Evolutionary conservation across 2,888 invertebrate genomes (phyloP), one percentile per base, ranked within the genome.

Genomic region (Habrosyne pyritoides): DNA sequence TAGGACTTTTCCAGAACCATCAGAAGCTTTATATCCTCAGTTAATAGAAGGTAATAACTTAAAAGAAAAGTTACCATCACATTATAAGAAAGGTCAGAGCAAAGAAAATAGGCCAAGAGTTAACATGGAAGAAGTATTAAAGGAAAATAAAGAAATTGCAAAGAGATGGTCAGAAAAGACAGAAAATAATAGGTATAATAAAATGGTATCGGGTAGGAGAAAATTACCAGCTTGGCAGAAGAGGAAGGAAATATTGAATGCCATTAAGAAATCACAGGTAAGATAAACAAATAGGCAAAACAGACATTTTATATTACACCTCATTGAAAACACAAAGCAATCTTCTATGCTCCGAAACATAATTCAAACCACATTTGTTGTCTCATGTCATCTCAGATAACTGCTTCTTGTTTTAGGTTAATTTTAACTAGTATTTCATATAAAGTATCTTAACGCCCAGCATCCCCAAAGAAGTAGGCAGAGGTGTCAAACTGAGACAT

Each of bases 141-240:
- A 88, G 60, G 95, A 95, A 64, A 95, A 97, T 83, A 89, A 86
- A 28, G 91, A 92, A 33, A 93, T 97, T 59, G 92, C 94, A 30
- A 93, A 93, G 57, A 93, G 93, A 69, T 96, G 95, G 83, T 75
- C 87, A 21, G 93, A 94, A 10, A 95, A 95, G 68, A 87, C 91
- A 30, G 93, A 91, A 14, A 94, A 94, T 69, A 87, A 93, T 52
- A 94, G 93, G 59, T 97, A 96, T 75, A 89, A 93, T 56, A 94
- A 93, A 81, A 95, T 96, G 94, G 89, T 96, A 74, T 86, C 93
- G 5, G 80, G 77, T 0, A 89, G 97, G 58, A 93, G 91, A 73
- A 94, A 94, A 69, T 83, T 97, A 53, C 97, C 97, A 0, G 96
- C 96, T 0, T 97, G 96, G 94, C 86, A 90, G 18, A 94, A 95